A percentile compares a stretch with the other conserved stretches of the same genome.
Evolutionary conservation across 2,797 vertebrate genomes (phyloP).

Genomic region (Sebastiscus albofasciatus): DNA sequence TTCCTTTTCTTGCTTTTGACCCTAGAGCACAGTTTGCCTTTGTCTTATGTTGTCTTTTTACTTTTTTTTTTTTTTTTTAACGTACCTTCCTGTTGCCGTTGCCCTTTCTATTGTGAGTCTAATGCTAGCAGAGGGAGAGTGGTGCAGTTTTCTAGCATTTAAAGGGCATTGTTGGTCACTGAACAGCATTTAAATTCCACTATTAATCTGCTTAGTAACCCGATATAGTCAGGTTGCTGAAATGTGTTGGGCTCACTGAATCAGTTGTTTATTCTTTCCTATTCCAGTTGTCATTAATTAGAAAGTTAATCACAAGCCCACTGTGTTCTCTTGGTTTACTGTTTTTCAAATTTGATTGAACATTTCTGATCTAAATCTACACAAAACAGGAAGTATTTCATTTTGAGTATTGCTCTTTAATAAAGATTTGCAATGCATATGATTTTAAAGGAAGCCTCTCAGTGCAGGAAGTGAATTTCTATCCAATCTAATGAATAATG

Average conservation of each 20-base stretch:
- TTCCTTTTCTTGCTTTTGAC: neutral
- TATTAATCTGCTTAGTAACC: neutral
- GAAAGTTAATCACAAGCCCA: neutral
- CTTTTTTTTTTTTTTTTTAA: neutral
- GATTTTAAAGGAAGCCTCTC: neutral
- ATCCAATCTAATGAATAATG: neutral
- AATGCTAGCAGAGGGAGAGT: neutral
- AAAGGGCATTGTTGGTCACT: neutral
- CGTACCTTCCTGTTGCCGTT: neutral
- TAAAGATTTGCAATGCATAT: neutral
- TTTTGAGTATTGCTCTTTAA: neutral
- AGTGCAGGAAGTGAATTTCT: neutral
- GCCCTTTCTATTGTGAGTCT: constrained; percentile 23
- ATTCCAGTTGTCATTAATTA: neutral
- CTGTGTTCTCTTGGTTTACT: neutral
- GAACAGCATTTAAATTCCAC: neutral
- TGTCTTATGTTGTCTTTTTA: constrained; percentile 5
- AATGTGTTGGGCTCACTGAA: neutral
- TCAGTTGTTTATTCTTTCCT: neutral
- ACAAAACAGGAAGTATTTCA: neutral
- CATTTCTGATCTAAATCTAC: neutral
- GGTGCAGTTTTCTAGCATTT: neutral
- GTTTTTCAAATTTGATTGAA: neutral
- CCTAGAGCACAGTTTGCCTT: neutral
- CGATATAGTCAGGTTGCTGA: neutral